A percentile compares a stretch with the other conserved stretches of the same genome.
These are phyloP conservation scores for Drosophila neotestacea DNA, from an alignment of 2,888 invertebrate genomes.

Conservation along the genomic window DNA sequence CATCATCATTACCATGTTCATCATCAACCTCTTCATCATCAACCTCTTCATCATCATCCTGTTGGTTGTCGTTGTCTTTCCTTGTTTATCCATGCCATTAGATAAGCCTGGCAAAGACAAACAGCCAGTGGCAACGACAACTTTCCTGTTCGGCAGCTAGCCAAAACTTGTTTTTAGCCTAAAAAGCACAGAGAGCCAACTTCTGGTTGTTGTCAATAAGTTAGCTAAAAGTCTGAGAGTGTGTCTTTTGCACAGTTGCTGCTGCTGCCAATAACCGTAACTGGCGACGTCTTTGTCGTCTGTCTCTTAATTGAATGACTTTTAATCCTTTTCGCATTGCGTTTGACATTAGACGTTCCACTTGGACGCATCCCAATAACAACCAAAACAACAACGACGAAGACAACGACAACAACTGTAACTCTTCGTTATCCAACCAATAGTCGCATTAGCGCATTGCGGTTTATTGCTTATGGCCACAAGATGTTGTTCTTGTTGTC, in stretches of 20 bases:
- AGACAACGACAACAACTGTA: constrained; percentile 8
- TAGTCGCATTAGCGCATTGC: constrained; percentile 69
- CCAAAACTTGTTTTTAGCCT: constrained; percentile 72
- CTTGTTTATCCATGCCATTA: constrained; percentile 80
- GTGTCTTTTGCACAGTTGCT: constrained; percentile 11
- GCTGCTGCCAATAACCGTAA: constrained; percentile 42
- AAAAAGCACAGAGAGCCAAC: constrained; percentile 38
- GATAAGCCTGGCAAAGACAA: constrained; percentile 77
- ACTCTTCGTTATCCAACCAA: constrained; percentile 45
- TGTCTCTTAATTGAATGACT: constrained; percentile 77
- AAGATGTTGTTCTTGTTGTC: constrained; percentile 36
- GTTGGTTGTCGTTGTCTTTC: constrained; percentile 54
- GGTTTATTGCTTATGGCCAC: constrained; percentile 74
- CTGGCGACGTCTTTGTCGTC: constrained; percentile 40
- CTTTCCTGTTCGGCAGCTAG: constrained; percentile 57
- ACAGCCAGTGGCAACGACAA: constrained; percentile 63
- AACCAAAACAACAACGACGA: constrained; percentile 17
- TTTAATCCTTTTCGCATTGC: constrained; percentile 83
- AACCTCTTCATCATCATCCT: constrained; percentile 26
- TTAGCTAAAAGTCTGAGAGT: neutral
- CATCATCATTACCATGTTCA: neutral
- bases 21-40: constrained; percentile 22
- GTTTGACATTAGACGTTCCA: constrained; percentile 75
- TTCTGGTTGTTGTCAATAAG: constrained; percentile 40
- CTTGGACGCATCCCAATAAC: constrained; percentile 46